These are phyloP conservation scores for Tenualosa thibaudeaui DNA, from an alignment of 2,797 vertebrate species.

Conservation along the genomic window DNA sequence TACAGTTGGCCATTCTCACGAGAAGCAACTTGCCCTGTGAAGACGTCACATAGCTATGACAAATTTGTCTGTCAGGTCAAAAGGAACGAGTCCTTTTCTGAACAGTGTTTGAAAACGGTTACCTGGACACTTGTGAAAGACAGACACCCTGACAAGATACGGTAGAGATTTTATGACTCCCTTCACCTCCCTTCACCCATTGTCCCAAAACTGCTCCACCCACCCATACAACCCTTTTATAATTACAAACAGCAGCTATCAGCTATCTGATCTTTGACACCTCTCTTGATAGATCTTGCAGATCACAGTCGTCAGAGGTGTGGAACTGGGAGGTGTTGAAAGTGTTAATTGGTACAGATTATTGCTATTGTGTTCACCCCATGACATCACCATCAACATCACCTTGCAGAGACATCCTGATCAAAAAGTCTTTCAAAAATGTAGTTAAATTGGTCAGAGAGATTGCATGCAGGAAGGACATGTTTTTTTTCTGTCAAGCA, in stretches of 20 bases:
- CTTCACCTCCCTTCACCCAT: not conserved
- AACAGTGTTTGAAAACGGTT: slow-evolving; percentile 47
- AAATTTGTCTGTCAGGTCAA: slow-evolving; percentile 49
- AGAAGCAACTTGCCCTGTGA: slow-evolving; percentile 67
- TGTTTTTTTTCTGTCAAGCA: not conserved
- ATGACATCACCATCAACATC: slow-evolving; percentile 24
- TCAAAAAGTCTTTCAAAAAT: slow-evolving; percentile 17
- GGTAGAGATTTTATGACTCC: slow-evolving; percentile 28
- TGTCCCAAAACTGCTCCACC: not conserved
- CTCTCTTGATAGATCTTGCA: slow-evolving; percentile 28
- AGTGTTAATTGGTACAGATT: slow-evolving; percentile 42
- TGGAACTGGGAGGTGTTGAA: slow-evolving; percentile 32
- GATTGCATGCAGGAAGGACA: not conserved
- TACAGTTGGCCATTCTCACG: slow-evolving; percentile 56
- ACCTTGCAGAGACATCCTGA: slow-evolving; percentile 6
- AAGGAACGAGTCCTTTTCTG: slow-evolving; percentile 46
- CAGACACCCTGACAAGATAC: slow-evolving; percentile 5
- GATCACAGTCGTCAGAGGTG: slow-evolving; percentile 39
- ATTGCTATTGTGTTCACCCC: slow-evolving; percentile 21
- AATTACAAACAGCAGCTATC: slow-evolving; percentile 24
- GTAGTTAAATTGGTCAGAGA: not conserved
- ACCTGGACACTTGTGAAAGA: slow-evolving; percentile 13
- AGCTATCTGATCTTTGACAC: slow-evolving; percentile 28
- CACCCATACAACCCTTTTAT: not conserved
- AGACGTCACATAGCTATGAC: slow-evolving; percentile 66